Conservation (phyloP, 2,888 invertebrate genomes). For the Drosophila incognita region DNA sequence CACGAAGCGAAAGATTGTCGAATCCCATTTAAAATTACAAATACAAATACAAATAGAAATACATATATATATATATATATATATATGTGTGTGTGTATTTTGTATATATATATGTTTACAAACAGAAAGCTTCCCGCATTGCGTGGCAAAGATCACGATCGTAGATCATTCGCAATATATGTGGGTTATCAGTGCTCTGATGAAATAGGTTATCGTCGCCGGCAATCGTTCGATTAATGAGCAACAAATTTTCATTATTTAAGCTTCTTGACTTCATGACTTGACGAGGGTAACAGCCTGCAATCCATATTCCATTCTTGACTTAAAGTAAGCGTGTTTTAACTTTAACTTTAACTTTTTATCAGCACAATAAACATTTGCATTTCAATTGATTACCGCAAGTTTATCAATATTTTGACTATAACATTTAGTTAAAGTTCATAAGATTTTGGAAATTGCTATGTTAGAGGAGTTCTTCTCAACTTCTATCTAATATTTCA, state of each 20-base stretch:
- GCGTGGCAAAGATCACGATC: slow-evolving; percentile 58
- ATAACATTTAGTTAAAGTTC: no score
- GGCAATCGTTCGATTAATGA: slow-evolving; percentile 69
- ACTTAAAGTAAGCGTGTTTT: neutral
- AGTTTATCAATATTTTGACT: neutral
- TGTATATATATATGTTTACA: slow-evolving; percentile 31
- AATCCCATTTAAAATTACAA: slow-evolving; percentile 39
- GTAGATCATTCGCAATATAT: slow-evolving; percentile 59
- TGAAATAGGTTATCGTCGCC: slow-evolving; percentile 71
- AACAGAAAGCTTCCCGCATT: slow-evolving; percentile 56
- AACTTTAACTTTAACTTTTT: neutral
- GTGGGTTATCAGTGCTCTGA: slow-evolving; percentile 60
- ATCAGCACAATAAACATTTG: neutral
- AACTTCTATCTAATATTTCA: neutral
- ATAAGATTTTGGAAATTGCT: no score
- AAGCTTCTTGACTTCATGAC: neutral
- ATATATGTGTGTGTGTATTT: neutral
- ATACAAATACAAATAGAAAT: neutral
- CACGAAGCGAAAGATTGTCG: slow-evolving; percentile 48
- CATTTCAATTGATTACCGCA: neutral
- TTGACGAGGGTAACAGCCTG: neutral
- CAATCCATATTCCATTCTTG: no score
- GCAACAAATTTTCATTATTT: slow-evolving; percentile 51
- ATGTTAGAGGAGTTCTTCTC: no score
- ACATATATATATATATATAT: slow-evolving; percentile 23